Percentiles rank a stretch among this genome's conserved stretches.
phyloP scores from a whole-genome alignment of 2,113 vertebrate species.

The Embiotoca jacksoni region DNA sequence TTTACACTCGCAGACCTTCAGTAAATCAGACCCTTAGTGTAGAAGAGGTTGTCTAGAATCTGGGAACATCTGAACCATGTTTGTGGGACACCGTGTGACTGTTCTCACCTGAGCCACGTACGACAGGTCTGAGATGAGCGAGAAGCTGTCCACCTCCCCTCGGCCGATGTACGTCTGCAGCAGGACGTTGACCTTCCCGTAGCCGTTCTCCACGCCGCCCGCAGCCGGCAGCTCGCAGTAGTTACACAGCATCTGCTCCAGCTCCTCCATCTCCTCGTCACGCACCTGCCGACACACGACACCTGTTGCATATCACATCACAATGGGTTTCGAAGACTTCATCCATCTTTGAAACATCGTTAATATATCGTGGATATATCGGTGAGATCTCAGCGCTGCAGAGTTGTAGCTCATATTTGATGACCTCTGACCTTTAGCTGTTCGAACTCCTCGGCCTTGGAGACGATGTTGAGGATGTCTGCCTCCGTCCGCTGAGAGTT shows the following conservation, averaged over 20 bases:
- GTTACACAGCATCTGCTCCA: constrained; percentile 89
- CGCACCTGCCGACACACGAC: constrained; percentile 85
- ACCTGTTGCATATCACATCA: background rate
- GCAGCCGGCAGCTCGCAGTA: constrained; percentile 93
- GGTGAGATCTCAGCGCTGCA: background rate
- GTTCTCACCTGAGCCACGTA: constrained; percentile 95
- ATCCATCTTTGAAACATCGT: too few relatives aligned
- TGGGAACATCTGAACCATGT: too few relatives aligned
- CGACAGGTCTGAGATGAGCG: constrained; percentile 96
- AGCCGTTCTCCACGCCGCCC: constrained; percentile 96
- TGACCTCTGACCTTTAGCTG: constrained; percentile 94
- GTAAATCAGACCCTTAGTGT: too few relatives aligned
- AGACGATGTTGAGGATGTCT: constrained; percentile 94
- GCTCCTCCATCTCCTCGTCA: constrained; percentile 95
- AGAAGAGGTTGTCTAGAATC: too few relatives aligned
- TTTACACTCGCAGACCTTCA: too few relatives aligned
- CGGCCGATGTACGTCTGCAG: constrained; percentile 97
- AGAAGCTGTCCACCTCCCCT: constrained; percentile 97
- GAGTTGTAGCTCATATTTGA: background rate
- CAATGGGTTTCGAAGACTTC: too few relatives aligned
- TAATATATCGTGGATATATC: too few relatives aligned
- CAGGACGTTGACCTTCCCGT: constrained; percentile 98
- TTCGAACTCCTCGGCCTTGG: constrained; percentile 98
- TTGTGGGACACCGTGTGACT: too few relatives aligned
- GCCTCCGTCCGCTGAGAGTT: constrained; percentile 95